Base-by-base conservation (phyloP, 37 sponge, comb jelly and placozoan genomes). In the Oopsacas minuta region DNA sequence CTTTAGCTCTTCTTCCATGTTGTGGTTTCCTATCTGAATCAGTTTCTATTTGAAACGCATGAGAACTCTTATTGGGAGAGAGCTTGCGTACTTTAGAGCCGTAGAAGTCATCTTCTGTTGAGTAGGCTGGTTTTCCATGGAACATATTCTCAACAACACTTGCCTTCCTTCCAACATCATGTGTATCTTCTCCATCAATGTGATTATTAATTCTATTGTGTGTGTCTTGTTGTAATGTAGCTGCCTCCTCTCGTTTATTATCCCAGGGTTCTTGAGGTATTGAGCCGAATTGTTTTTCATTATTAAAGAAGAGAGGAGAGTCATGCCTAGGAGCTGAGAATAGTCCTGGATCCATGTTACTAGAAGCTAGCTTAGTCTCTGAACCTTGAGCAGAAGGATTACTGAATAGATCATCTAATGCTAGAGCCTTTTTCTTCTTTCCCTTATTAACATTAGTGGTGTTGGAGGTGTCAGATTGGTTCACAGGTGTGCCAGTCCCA, bases 1-100 rank as follows among this genome's bases (percentile, higher is more conserved):
- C 83, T 37, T 38, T 7, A 8, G 83, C 83, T 82, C 38, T 82
- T 7, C 38, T 82, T 8, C 83, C 83, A n/a, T 82, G 83, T 37
- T 82, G 83, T 23, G 83, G 36, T 1, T 20, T 20, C 22, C 5
- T 20, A 81, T 36, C 37, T 75, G 28, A 81, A n/a, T 53, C 35
- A n/a, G 28, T 10, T 36, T 53, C n/a, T 15, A 81, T 34, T 5
- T 7, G 75, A 12, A 25, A 25, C 22, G 22, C 28, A 34, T 61
- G 20, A n/a, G 75, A 61, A n/a, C 32, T 61, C 75, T 61, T 61
- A n/a, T n/a, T 61, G 28, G 75, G 75, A 61, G 75, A 61, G 30
- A n/a, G 1, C 30, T 12, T 10, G 30, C 20, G 28, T 25, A 20
- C 5, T 34, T 61, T 61, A 3, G 75, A 3, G 5, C 75, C 75